Evolutionary conservation across 2,113 vertebrate genomes (phyloP), one percentile per base, ranked within the genome.

Genomic region (Calyptommatus sinebrachiatus): DNA sequence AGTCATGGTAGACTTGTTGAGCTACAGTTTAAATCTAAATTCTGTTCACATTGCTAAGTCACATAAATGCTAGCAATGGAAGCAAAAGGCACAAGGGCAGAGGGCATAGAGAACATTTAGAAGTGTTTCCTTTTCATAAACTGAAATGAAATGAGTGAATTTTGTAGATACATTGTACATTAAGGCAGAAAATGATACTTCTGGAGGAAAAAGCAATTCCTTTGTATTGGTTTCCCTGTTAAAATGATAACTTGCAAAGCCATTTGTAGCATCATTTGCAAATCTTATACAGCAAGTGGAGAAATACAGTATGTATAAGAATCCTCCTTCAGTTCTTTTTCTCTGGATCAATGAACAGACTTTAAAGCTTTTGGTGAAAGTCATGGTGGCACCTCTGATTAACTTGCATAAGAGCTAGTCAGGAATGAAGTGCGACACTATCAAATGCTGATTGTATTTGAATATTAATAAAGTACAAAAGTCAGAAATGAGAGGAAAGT

Each of bases 351-450:
- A 83, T 8, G 57, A 87, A 81, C 48, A 67, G 75, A 73, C 83
- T 72, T 78, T 60, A 10, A 9, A 80, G 67, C 53, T 84, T 85
- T 77, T 86, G 76, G 86, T 87, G 60, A 71, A 78, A 74, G 74
- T 83, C 87, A 71, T 82, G 85, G 83, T 79, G 83, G 87, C 71
- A 90, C 78, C 1, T 0, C 77, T 78, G 87, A 89, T 12, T 86
- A 89, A 88, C 86, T 91, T 70, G 76, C 71, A 81, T 74, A 77
- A 88, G 74, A 72, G 86, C 83, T 62, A 83, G 78, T 45, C 73
- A 89, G 83, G 84, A 86, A 80, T 46, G 73, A 46, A 73, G 14
- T 57, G 18, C 14, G 16, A 57, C 53, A 79, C 79, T 84, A 83
- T 48, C 81, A 83, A 84, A 78, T 60, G 80, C 75, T 18, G 60